Conservation (phyloP, 1,140 invertebrate species). For the Ceratosolen solmsi region DNA sequence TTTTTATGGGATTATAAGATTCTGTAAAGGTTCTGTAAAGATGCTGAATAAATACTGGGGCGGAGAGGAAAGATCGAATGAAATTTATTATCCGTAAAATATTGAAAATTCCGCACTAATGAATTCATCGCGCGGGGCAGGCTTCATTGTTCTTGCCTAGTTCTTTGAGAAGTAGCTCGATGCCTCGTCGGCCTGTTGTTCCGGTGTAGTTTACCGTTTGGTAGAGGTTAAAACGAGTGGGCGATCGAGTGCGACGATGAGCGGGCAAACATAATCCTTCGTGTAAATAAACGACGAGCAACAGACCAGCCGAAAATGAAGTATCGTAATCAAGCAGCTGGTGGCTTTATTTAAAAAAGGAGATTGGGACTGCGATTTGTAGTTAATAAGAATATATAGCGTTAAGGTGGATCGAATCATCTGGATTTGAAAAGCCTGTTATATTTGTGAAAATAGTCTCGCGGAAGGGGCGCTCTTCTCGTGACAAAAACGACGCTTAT, state of each 20-base stretch:
- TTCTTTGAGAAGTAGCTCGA: background rate
- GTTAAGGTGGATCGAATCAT: background rate
- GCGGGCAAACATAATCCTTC: background rate
- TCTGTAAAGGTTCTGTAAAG: too few species aligned
- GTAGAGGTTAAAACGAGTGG: background rate
- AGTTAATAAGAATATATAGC: constrained; percentile 44
- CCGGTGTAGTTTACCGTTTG: background rate
- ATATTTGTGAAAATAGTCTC: constrained; percentile 5
- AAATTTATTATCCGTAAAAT: constrained; percentile 8
- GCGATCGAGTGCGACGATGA: background rate
- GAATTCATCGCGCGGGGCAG: background rate
- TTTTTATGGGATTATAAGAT: too few species aligned
- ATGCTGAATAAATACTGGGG: too few species aligned
- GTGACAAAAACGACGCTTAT: constrained; percentile 46
- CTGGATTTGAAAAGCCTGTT: background rate
- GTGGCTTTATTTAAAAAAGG: background rate
- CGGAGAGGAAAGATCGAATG: background rate
- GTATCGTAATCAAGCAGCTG: background rate
- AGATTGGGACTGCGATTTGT: constrained; percentile 19
- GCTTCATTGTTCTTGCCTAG: background rate
- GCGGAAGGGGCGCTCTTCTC: background rate
- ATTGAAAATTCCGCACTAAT: background rate
- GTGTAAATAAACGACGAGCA: background rate
- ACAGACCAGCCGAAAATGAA: background rate
- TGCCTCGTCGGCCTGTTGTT: background rate